These are phyloP conservation scores for Xanthostigma xanthostigma DNA, from an alignment of 2,888 invertebrate species.

Conservation along the genomic window DNA sequence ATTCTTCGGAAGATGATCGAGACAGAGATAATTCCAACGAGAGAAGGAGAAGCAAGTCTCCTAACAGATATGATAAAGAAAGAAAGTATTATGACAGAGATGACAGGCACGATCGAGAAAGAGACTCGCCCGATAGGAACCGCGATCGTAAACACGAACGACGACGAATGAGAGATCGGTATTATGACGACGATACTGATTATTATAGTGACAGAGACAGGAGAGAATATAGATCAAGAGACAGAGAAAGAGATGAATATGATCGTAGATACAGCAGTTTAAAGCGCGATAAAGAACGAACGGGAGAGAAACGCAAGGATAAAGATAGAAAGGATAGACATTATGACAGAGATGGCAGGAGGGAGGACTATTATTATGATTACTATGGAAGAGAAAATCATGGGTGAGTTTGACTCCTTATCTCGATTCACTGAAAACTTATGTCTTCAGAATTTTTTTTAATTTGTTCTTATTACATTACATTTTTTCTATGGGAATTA, in stretches of 20 bases:
- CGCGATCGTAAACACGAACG: conserved; percentile 21
- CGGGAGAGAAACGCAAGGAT: conserved; percentile 25
- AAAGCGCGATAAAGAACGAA: conserved; percentile 19
- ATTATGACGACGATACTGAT: conserved; percentile 53
- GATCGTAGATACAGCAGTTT: conserved; percentile 26
- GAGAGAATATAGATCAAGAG: conserved; percentile 29
- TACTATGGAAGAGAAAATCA: conserved; percentile 18
- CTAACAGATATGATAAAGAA: conserved; percentile 14
- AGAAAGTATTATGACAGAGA: conserved; percentile 17
- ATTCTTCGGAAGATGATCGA: conserved; percentile 6
- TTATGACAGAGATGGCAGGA: conserved; percentile 26
- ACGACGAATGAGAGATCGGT: conserved; percentile 28
- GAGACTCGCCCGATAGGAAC: conserved; percentile 21
- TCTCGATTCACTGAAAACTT: no score
- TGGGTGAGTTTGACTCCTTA: neutral
- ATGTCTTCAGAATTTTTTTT: no score
- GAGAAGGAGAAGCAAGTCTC: conserved; percentile 5
- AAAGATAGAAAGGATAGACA: conserved; percentile 26
- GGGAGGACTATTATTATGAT: conserved; percentile 23
- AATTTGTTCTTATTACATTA: no score
- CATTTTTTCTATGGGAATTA: no score
- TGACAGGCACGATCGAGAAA: conserved; percentile 16
- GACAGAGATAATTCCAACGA: conserved; percentile 6
- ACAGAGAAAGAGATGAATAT: conserved; percentile 23
- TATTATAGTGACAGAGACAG: conserved; percentile 51